Evolutionary conservation across 2,113 vertebrate species (phyloP), one percentile per base, ranked within the genome.

Genomic region (Pionites leucogaster): DNA sequence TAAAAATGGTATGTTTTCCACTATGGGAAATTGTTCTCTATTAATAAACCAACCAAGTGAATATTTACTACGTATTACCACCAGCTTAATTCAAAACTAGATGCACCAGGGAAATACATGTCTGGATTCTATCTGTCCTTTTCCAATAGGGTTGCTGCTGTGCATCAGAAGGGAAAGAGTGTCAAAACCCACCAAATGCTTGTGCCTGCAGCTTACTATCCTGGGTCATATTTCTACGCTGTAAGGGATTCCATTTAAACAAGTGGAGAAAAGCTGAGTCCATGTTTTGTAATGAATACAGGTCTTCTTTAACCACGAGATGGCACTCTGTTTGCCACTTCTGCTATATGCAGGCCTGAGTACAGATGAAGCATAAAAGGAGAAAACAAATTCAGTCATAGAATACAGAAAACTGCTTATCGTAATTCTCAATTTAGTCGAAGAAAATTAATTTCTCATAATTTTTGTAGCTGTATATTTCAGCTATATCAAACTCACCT

Each of bases 251-350:
- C 76, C 57, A 29, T 35, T 84, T 46, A 57, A 65, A 19, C 13
- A n/a, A 76, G 24, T 23, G 67, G 25, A 33, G 80, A 47, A 86
- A 68, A 79, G 65, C 6, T 1, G 33, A 72, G 46, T n/a, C 77
- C 31, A 3, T 46, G 49, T 35, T 89, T 76, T 50, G 10, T 55
- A 63, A 7, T 7, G 71, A 84, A 72, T 92, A 8, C 72, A 93
- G 95, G 82, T 86, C 87, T 77, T 27, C 69, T 96, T 94, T 80
- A 93, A 90, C 98, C 98, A 98, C 97, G 37, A 98, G 98, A 89
- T 98, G 98, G 97, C 98, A 97, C 97, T 93, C 63, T 75, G 11
- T 91, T 94, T 98, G 94, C 44, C 97, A 52, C 59, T 93, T 76
- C 83, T 39, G 52, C 23, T 35, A 12, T 59, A 35, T 55, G 7